Evolutionary conservation across 2,888 invertebrate genomes (phyloP).

Genomic region (Phengaris alcon): DNA sequence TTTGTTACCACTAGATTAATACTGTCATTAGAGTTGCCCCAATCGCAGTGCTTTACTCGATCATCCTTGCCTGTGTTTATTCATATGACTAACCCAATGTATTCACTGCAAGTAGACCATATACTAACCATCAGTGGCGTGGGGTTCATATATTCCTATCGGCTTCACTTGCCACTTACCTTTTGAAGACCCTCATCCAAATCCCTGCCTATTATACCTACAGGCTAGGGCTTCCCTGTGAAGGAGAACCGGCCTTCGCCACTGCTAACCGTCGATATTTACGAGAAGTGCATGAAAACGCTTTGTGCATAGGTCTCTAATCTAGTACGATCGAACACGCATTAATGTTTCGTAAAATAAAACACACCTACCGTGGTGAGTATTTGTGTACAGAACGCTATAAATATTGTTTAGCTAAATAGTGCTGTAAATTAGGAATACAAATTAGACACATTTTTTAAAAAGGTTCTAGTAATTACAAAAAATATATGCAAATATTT

Average conservation of each 20-base stretch:
- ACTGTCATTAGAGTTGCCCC: slow-evolving; percentile 72
- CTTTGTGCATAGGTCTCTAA: slow-evolving; percentile 50
- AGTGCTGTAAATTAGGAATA: too few relatives aligned
- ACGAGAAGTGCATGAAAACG: slow-evolving; percentile 65
- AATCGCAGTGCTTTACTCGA: slow-evolving; percentile 79
- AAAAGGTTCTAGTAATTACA: too few relatives aligned
- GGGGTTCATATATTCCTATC: too few relatives aligned
- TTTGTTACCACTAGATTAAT: slow-evolving; percentile 76
- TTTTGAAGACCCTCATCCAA: too few relatives aligned
- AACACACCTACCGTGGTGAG: background rate
- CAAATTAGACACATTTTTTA: background rate
- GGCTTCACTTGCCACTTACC: too few relatives aligned
- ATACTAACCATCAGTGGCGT: slow-evolving; percentile 47
- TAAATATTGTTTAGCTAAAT: background rate
- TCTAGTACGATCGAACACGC: background rate
- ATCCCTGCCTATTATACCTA: too few relatives aligned
- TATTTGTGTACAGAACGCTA: background rate
- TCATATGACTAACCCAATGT: slow-evolving; percentile 72
- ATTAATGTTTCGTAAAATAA: background rate
- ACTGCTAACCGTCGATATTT: slow-evolving; percentile 47
- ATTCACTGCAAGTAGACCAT: slow-evolving; percentile 69
- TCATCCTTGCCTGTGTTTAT: slow-evolving; percentile 81
- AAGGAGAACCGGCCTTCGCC: too few relatives aligned
- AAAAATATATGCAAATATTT: too few relatives aligned
- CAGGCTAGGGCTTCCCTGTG: too few relatives aligned